Evolutionary conservation across 2,797 vertebrate genomes (phyloP).

Genomic region (Danio aesculapii): DNA sequence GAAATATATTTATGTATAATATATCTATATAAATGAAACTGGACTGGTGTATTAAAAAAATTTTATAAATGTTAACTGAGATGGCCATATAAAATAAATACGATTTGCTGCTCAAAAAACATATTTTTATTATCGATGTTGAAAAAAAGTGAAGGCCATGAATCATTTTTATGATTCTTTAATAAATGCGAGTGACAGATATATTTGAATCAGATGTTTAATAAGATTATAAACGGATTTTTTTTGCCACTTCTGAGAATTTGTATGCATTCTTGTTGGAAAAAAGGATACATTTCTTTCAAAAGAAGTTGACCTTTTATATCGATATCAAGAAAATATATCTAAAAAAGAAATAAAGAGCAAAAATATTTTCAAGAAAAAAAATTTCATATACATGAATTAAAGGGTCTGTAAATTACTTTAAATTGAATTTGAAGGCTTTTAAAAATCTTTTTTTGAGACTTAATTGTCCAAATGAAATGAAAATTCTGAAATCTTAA

Average conservation of each 20-base stretch:
- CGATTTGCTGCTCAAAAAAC: slow-evolving; percentile 29
- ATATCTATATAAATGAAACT: no score
- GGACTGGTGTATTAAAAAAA: not conserved
- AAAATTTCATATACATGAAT: not conserved
- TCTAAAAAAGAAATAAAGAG: not conserved
- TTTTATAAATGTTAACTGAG: slow-evolving; percentile 70
- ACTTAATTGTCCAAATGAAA: not conserved
- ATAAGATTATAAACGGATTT: not conserved
- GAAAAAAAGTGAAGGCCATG: not conserved
- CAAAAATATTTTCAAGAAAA: not conserved
- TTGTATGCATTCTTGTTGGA: not conserved
- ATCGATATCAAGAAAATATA: no score
- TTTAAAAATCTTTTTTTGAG: no score
- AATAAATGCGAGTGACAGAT: not conserved
- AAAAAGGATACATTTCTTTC: not conserved
- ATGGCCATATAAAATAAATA: no score
- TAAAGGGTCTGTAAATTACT: no score
- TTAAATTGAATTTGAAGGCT: not conserved
- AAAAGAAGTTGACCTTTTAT: not conserved
- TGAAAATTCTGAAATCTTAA: not conserved
- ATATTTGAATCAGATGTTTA: not conserved
- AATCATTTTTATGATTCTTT: not conserved
- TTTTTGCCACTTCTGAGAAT: not conserved
- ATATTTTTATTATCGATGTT: not conserved
- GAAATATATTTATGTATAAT: no score